Percentiles rank a stretch among this genome's conserved stretches.
Conservation (phyloP, 2,113 vertebrate species). For the Ciconia stormi region DNA sequence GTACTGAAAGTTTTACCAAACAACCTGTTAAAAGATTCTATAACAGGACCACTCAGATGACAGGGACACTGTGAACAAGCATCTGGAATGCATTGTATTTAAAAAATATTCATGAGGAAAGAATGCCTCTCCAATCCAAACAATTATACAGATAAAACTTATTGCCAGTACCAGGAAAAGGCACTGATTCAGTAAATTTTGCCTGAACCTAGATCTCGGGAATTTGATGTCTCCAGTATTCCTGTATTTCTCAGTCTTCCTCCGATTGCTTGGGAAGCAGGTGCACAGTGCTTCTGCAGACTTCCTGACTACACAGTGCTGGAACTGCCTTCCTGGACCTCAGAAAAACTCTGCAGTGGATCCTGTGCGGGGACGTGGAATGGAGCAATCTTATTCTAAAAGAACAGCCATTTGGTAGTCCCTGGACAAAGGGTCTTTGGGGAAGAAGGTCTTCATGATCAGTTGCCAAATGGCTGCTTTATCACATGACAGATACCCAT, state of each 20-base stretch:
- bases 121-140: background rate
- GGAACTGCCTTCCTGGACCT: background rate
- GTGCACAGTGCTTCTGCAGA: background rate
- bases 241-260: background rate
- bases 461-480: background rate
- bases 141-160: background rate
- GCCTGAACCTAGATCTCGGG: background rate
- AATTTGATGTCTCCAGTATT: background rate
- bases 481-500: background rate
- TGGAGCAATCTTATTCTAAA: background rate
- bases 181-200: background rate
- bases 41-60: background rate
- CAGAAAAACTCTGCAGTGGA: background rate
- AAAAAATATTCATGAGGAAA: background rate
- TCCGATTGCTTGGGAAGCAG: background rate
- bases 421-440: background rate
- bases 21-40: background rate
- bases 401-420: background rate
- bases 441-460: background rate
- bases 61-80: background rate
- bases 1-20: background rate
- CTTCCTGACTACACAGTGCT: background rate
- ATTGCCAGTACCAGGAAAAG: background rate
- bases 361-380: fast-evolving
- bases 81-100: background rate